Evolutionary conservation across 2,113 vertebrate genomes (phyloP).

Genomic region (Lampris megalopsis): DNA sequence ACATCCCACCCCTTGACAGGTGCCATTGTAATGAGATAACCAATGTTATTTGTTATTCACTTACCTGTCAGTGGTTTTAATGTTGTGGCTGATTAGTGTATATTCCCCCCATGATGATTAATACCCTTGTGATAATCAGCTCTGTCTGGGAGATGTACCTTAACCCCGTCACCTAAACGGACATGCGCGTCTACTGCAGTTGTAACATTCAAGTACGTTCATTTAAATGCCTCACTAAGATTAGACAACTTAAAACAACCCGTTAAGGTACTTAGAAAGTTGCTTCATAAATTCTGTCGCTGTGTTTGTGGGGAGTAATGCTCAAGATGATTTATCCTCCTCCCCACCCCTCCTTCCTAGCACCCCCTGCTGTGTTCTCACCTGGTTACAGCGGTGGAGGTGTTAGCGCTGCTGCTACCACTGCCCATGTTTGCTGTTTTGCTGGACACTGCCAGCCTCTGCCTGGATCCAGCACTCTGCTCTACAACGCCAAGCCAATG

Average conservation of each 20-base stretch:
- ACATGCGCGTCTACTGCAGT: not conserved
- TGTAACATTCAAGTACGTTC: not conserved
- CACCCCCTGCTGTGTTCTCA: constrained; percentile 44
- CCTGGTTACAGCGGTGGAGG: constrained; percentile 48
- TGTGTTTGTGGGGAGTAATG: not conserved
- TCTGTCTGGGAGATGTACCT: constrained; percentile 2
- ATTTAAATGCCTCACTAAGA: not conserved
- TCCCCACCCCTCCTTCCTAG: not conserved
- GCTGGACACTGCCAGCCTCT: constrained; percentile 43
- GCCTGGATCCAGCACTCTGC: constrained; percentile 22
- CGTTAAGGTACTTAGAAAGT: not conserved
- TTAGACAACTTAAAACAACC: not conserved
- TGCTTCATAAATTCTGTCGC: not conserved
- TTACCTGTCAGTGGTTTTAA: too few relatives aligned
- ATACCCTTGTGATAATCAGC: constrained; percentile 33
- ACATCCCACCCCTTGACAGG: too few relatives aligned
- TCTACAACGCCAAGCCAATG: constrained; percentile 25
- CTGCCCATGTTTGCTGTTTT: constrained; percentile 71
- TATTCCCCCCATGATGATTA: not conserved
- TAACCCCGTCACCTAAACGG: constrained; percentile 9
- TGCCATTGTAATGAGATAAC: too few relatives aligned
- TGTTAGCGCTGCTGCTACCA: constrained; percentile 71
- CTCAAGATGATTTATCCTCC: not conserved
- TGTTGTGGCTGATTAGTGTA: too few relatives aligned
- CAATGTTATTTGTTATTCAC: too few relatives aligned